A percentile compares a stretch with the other conserved stretches of the same genome.
These are phyloP conservation scores for Aurelia sp. DNA, from an alignment of 30 jellyfish, hydroid and myxozoan species.

Conservation along the genomic window DNA sequence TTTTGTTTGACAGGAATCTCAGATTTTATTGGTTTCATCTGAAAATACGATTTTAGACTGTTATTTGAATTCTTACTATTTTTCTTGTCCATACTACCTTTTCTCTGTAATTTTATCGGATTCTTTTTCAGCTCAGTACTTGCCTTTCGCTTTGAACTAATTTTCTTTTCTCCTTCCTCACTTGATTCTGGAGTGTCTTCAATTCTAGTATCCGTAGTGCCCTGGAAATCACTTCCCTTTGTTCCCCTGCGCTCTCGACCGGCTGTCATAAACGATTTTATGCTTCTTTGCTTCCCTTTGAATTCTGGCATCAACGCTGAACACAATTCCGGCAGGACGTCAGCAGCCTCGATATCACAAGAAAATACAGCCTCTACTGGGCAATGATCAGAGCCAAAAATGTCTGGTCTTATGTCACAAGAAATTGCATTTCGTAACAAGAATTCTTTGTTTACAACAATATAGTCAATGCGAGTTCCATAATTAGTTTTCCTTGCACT, in stretches of 20 bases:
- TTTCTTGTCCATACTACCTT: neutral
- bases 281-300: conserved; percentile 87
- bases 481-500: conserved; percentile 94
- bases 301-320: conserved; percentile 91
- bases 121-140: neutral
- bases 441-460: conserved; percentile 64
- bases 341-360: conserved; percentile 48
- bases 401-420: conserved; percentile 88
- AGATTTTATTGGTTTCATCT: neutral
- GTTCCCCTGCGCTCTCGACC: neutral
- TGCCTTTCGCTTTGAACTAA: conserved; percentile 37
- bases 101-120: conserved; percentile 25
- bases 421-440: conserved; percentile 14
- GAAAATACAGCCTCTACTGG: conserved; percentile 87
- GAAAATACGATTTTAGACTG: conserved; percentile 43
- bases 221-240: no score
- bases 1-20: neutral
- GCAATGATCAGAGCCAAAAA: conserved; percentile 97
- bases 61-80: neutral
- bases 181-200: no score
- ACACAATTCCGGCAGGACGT: conserved; percentile 73
- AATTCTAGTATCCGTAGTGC: no score
- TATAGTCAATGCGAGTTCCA: conserved; percentile 96
- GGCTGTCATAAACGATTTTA: conserved; percentile 56
- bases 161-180: no score